Conservation (phyloP, 30 jellyfish, hydroid and myxozoan species). For the Aurelia aurita region DNA sequence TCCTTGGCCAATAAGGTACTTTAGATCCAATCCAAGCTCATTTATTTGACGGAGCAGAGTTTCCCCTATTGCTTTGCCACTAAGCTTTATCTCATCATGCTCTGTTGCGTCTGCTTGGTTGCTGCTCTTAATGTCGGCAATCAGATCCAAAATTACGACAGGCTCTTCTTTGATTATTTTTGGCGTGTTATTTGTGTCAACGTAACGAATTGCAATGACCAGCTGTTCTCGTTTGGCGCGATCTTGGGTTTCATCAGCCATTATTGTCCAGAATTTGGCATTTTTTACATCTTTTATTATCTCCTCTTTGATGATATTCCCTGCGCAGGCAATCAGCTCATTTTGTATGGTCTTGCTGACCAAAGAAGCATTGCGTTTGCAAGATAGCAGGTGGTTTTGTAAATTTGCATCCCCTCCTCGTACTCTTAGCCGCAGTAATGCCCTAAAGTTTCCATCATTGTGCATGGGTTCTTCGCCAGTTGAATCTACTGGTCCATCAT, state of each 20-base stretch:
- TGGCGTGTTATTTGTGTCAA: neutral
- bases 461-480: conserved; percentile 18
- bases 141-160: conserved; percentile 10
- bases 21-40: conserved; percentile 19
- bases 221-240: conserved; percentile 1
- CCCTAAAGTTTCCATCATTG: conserved; percentile 32
- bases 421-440: conserved; percentile 16
- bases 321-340: conserved; percentile 43
- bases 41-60: conserved; percentile 15
- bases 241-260: conserved; percentile 25
- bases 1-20: conserved; percentile 17
- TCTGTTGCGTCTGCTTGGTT: no score
- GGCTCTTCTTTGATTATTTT: conserved; percentile 19
- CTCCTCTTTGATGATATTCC: conserved; percentile 9
- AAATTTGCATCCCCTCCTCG: conserved; percentile 48
- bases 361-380: conserved; percentile 46
- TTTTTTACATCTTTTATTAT: conserved; percentile 18
- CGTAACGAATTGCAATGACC: conserved; percentile 23
- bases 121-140: conserved; percentile 12
- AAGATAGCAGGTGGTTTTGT: conserved; percentile 28
- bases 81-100: conserved; percentile 2
- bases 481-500: conserved; percentile 25
- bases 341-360: conserved; percentile 44
- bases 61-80: conserved; percentile 23
- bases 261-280: conserved; percentile 22